Evolutionary conservation across 64 coral and sea anemone species (phyloP), one percentile per base, ranked within the genome.

Genomic region (Anthopleura sola): DNA sequence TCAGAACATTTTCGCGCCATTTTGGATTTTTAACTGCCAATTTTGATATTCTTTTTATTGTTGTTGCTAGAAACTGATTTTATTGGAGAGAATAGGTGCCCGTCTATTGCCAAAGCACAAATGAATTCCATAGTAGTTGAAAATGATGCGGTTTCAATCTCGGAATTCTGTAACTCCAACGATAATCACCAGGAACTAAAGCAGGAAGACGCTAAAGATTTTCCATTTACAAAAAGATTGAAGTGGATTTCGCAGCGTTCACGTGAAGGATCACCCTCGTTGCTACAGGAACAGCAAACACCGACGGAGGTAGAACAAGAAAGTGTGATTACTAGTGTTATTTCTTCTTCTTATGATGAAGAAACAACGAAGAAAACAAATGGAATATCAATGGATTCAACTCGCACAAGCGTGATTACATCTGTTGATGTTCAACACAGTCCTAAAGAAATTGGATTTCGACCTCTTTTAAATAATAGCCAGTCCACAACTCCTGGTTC

Each of bases 221-320:
- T 83, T 58, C 82, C 82, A 24, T 83, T 83, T 39, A 83, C 82
- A 5, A 36, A 83, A 60, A 38, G 82, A 83, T 24, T 83, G 3
- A 55, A 60, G 29, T 83, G 44, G 82, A 83, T 83, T 19, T 83
- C 82, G 0, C 48, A 83, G 55, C 82, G 26, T 2, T 83, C 82
- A 49, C 82, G 82, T 55, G 76, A 79, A 24, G 76, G 76, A 79
- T 79, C 76, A 1, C 76, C 76, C 37, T 79, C 76, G 76, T 79
- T 79, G 44, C 44, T 37, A 48, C 76, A 79, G 44, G 38, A 79
- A 44, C 66, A 71, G 29, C 26, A 71, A 71, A 17, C 34, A 34
- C 66, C 11, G 34, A 32, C 0, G 13, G 66, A 71, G 13, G 11
- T 28, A 71, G 66, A 71, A 10, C 66, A 32, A 28, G 66, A 71